phyloP scores from a whole-genome alignment of 1,140 invertebrate genomes.

The Archivesica marissinica region DNA sequence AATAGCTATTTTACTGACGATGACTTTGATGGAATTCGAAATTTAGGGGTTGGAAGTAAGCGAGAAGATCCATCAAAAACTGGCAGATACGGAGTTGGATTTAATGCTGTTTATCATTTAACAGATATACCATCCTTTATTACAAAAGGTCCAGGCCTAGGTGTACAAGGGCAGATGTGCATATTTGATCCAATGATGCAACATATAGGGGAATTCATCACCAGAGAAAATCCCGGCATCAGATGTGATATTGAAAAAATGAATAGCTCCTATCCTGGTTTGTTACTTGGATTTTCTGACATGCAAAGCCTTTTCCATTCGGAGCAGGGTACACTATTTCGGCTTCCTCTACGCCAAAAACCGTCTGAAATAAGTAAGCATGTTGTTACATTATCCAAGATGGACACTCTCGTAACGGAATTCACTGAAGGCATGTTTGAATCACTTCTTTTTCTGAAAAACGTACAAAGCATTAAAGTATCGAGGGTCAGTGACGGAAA shows the following conservation, averaged over 20 bases:
- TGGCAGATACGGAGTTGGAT: slow-evolving; percentile 79
- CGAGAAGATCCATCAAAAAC: slow-evolving; percentile 69
- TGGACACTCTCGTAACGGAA: slow-evolving; percentile 72
- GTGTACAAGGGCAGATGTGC: slow-evolving; percentile 69
- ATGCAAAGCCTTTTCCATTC: not conserved
- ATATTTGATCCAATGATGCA: slow-evolving; percentile 78
- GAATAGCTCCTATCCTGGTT: slow-evolving; percentile 68
- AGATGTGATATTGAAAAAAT: slow-evolving; percentile 63
- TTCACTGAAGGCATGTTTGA: slow-evolving; percentile 68
- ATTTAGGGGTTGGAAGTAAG: slow-evolving; percentile 76
- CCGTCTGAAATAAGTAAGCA: slow-evolving; percentile 72
- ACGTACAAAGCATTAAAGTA: slow-evolving; percentile 62
- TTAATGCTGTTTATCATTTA: slow-evolving; percentile 81
- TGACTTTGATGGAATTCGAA: slow-evolving; percentile 78
- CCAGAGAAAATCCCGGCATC: slow-evolving; percentile 69
- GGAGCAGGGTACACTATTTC: slow-evolving; percentile 66
- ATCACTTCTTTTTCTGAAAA: slow-evolving; percentile 75
- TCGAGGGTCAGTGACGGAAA: slow-evolving; percentile 8
- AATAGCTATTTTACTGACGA: slow-evolving; percentile 75
- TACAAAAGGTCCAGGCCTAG: slow-evolving; percentile 65
- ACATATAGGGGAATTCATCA: slow-evolving; percentile 66
- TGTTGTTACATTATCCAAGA: slow-evolving; percentile 66
- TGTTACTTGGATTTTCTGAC: slow-evolving; percentile 64
- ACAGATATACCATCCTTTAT: slow-evolving; percentile 79
- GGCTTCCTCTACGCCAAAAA: slow-evolving; percentile 68